Base-by-base conservation (phyloP, 2,797 vertebrate genomes). In the Phrynocephalus guinanensis region DNA sequence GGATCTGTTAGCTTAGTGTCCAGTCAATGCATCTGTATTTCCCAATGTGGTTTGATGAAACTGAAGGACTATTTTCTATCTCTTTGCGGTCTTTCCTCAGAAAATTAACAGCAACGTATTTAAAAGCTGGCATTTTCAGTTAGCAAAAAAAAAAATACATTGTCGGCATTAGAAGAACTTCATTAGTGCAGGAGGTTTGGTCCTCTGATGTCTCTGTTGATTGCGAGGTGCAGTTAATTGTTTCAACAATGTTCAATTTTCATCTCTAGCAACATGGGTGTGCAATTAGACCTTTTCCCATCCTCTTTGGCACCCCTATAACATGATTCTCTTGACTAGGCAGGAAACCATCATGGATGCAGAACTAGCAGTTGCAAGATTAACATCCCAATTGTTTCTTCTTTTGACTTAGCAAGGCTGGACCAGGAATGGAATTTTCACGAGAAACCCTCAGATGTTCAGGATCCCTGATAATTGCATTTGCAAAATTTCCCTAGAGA, bases 201-300 rank as follows among this genome's bases (percentile, higher is more conserved):
- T 85, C 76, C 83, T 90, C 85, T 93, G 86, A 87, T 76, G 86
- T 10, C 0, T 81, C 73, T 48, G 86, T 88, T 87, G 75, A 67
- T 86, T 83, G 2, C n/a, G 3, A 85, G 86, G 87, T 79, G 90
- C 89, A 92, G 90, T 91, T 87, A 90, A 82, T 77, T 86, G 87
- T 76, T 15, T 90, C 89, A 92, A 88, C 93, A 80, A 88, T 50
- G 52, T 67, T 88, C 50, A 86, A 87, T 50, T 60, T 67, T 88
- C 50, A 86, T 33, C 85, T 84, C 84, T 70, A 90, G 73, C 79
- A 76, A 66, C 83, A 91, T 48, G 48, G 33, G 81, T 82, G 10
- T 77, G 78, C n/a, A 85, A 30, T 26, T n/a, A 89, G 71, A 52
- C 22, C 50, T 63, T 38, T 90, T 92, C 91, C 60, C 81, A 86